Evolutionary conservation across 2,888 invertebrate genomes (phyloP).

Genomic region (Nomada fucata): DNA sequence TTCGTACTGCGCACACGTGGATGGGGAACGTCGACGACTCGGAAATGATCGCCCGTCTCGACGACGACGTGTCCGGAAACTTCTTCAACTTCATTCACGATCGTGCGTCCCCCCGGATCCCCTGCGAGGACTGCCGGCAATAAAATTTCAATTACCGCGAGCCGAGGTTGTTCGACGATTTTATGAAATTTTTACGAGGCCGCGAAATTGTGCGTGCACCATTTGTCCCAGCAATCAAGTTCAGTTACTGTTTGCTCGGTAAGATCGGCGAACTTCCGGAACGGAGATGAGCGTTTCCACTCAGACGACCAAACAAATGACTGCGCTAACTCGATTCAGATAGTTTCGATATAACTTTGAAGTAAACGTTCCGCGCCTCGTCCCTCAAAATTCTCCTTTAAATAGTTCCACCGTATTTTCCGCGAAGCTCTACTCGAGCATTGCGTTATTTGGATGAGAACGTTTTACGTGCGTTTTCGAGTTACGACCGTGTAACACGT

Average conservation of each 20-base stretch:
- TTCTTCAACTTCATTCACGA: background rate
- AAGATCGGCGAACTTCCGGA: slow-evolving; percentile 26
- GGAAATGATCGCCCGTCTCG: background rate
- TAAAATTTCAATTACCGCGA: slow-evolving; percentile 37
- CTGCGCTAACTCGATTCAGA: slow-evolving; percentile 30
- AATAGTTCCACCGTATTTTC: background rate
- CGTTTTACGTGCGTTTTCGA: too few relatives aligned
- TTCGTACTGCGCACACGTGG: background rate
- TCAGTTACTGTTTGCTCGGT: slow-evolving; percentile 22
- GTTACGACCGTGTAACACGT: too few relatives aligned
- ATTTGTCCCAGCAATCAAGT: slow-evolving; percentile 21
- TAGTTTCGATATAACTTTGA: slow-evolving; percentile 31
- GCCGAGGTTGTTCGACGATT: background rate
- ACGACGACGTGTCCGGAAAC: background rate
- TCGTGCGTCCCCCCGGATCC: slow-evolving; percentile 3
- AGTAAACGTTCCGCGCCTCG: background rate
- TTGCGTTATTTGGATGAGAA: too few relatives aligned
- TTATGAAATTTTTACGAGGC: slow-evolving; percentile 37
- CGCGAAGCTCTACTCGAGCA: background rate
- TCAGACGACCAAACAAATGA: slow-evolving; percentile 28
- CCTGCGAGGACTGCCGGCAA: background rate
- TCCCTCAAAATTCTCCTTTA: background rate
- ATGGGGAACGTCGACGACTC: background rate
- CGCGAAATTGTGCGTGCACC: slow-evolving; percentile 26
- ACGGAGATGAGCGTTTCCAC: slow-evolving; percentile 31